A percentile compares a stretch with the other conserved stretches of the same genome.
Conservation (phyloP, 2,888 invertebrate genomes). For the Ptilodon capucinus region DNA sequence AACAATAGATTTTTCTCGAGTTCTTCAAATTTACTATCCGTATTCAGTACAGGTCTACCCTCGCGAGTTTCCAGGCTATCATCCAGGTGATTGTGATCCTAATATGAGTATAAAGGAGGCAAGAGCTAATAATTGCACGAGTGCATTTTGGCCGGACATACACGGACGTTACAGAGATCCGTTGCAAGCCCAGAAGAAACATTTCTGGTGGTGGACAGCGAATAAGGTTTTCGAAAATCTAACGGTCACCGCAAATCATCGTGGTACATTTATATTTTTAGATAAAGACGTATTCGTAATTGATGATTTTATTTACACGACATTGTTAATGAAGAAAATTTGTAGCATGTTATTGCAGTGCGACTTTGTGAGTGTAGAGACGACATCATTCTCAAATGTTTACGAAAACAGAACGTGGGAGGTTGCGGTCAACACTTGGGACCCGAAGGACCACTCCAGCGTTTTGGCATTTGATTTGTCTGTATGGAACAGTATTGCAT, state of each 20-base stretch:
- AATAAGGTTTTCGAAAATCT: conserved; percentile 56
- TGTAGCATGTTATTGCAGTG: conserved; percentile 38
- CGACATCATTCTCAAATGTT: conserved; percentile 9
- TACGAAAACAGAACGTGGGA: conserved; percentile 23
- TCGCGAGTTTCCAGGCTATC: conserved; percentile 46
- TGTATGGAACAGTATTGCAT: conserved; percentile 54
- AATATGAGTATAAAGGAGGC: conserved; percentile 33
- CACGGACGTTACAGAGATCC: conserved; percentile 50
- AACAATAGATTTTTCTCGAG: conserved; percentile 54
- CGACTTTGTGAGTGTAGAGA: conserved; percentile 50
- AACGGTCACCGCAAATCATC: conserved; percentile 28
- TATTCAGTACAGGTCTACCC: conserved; percentile 51
- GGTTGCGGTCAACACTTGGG: conserved; percentile 45
- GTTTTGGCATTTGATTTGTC: conserved; percentile 49
- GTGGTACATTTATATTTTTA: conserved; percentile 49
- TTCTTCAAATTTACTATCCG: conserved; percentile 59
- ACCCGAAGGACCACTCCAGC: conserved; percentile 42
- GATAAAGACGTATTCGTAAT: conserved; percentile 48
- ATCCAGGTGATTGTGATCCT: conserved; percentile 39
- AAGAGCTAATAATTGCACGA: conserved; percentile 40
- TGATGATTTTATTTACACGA: conserved; percentile 58
- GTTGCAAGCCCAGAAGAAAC: conserved; percentile 43
- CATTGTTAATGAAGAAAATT: conserved; percentile 46
- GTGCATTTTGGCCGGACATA: conserved; percentile 43
- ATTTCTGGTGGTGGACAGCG: conserved; percentile 67